A percentile compares a stretch with the other conserved stretches of the same genome.
phyloP scores from a whole-genome alignment of 1,140 invertebrate species.

The Arion vulgaris region DNA sequence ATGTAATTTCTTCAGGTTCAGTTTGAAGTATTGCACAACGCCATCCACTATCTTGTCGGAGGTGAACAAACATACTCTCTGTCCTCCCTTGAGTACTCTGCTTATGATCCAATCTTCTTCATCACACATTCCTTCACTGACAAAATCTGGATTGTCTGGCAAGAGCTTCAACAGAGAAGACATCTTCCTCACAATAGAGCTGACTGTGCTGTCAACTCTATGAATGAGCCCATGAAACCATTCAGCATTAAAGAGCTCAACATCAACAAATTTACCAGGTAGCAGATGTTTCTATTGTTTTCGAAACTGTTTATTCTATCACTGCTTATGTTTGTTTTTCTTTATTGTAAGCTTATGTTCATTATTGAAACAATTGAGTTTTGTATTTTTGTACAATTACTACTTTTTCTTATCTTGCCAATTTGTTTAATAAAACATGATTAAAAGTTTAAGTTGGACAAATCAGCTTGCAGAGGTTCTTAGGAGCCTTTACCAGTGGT shows the following conservation, averaged over 20 bases:
- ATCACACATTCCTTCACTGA: slow-evolving; percentile 42
- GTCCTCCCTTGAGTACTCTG: slow-evolving; percentile 42
- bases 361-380: too few species aligned
- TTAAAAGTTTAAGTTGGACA: too few species aligned
- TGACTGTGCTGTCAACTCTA: slow-evolving; percentile 42
- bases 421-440: too few species aligned
- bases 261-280: slow-evolving; percentile 13
- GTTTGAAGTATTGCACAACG: slow-evolving; percentile 49
- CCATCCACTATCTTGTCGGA: slow-evolving; percentile 47
- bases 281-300: too few species aligned
- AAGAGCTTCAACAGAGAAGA: slow-evolving; percentile 45
- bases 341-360: too few species aligned
- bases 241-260: slow-evolving; percentile 40
- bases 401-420: too few species aligned
- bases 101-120: slow-evolving; percentile 48
- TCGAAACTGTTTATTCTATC: too few species aligned
- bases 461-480: too few species aligned
- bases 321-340: too few species aligned
- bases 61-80: slow-evolving; percentile 42
- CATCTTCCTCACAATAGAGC: slow-evolving; percentile 41
- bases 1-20: slow-evolving; percentile 46
- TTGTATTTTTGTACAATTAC: too few species aligned
- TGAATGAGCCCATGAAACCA: slow-evolving; percentile 38
- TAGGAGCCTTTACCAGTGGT: too few species aligned
- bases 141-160: slow-evolving; percentile 50